Conservation (phyloP, 1,140 invertebrate species). For the Pseudomyrmex pallidus region DNA sequence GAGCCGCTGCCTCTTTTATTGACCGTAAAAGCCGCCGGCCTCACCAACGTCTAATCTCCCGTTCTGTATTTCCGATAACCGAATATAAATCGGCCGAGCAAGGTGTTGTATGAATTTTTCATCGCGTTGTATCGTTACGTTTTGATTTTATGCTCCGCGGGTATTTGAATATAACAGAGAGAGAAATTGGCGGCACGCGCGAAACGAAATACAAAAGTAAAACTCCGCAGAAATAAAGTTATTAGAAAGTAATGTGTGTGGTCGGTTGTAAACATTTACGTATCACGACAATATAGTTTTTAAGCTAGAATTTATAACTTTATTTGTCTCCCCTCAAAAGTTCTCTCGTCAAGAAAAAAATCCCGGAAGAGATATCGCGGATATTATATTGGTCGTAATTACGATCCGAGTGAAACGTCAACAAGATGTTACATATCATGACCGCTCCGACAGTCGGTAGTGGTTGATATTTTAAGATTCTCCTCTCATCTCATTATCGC, state of each 20-base stretch:
- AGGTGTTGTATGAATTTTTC: slow-evolving; percentile 5
- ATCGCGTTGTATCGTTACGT: not conserved
- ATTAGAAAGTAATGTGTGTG: slow-evolving; percentile 11
- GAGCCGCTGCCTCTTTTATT: slow-evolving; percentile 3
- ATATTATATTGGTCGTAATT: slow-evolving; percentile 24
- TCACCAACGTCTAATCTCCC: slow-evolving; percentile 3
- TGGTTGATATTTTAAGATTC: slow-evolving; percentile 45
- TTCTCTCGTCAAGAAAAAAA: not conserved
- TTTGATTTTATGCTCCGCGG: not conserved
- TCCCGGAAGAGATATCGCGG: not conserved
- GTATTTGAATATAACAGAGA: not conserved
- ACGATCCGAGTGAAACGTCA: slow-evolving; percentile 48
- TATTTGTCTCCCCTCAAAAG: no score
- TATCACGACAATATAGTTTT: not conserved
- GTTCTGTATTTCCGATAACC: slow-evolving; percentile 19
- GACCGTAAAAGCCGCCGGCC: slow-evolving; percentile 19
- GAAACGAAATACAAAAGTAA: not conserved
- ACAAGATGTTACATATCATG: slow-evolving; percentile 48
- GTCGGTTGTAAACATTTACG: not conserved
- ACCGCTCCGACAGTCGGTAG: slow-evolving; percentile 38
- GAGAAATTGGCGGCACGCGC: not conserved
- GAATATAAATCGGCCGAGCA: not conserved
- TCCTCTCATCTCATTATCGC: slow-evolving; percentile 45
- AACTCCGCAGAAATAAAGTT: not conserved
- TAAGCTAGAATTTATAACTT: no score